Percentiles rank a stretch among this genome's conserved stretches.
Conservation (phyloP, 2,113 vertebrate species). For the Toxotes chatareus region DNA sequence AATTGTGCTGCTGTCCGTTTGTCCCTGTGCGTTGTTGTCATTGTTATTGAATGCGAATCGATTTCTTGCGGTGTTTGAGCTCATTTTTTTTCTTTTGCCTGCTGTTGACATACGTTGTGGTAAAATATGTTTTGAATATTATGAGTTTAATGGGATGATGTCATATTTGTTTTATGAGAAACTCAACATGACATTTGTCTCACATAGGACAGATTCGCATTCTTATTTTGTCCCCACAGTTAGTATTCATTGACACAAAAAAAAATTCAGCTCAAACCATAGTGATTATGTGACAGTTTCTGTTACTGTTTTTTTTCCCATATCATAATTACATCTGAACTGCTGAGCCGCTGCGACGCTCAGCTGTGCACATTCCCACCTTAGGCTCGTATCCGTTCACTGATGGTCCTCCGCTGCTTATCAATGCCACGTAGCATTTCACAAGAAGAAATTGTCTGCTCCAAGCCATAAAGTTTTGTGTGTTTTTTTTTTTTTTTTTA, state of each 20-base stretch:
- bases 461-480: conserved; percentile 28
- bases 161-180: not conserved
- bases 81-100: not conserved
- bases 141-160: not conserved
- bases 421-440: conserved; percentile 18
- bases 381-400: not conserved
- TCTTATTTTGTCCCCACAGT: not conserved
- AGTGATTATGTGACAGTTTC: conserved; percentile 16
- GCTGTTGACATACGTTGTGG: not conserved
- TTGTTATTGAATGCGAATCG: not conserved
- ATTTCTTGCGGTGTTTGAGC: not conserved
- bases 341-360: not conserved
- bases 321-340: conserved; percentile 43
- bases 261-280: not conserved
- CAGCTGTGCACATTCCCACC: not conserved
- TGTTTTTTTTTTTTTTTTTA: not conserved
- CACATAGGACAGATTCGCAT: not conserved
- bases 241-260: conserved; percentile 4
- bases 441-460: conserved; percentile 43
- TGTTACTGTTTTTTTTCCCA: not conserved
- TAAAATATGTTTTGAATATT: not conserved
- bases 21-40: not conserved
- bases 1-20: not conserved
- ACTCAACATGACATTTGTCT: not conserved
- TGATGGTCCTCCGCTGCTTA: conserved; percentile 29